A percentile compares a stretch with the other conserved stretches of the same genome.
These are phyloP conservation scores for Ostrea edulis DNA, from an alignment of 1,140 invertebrate genomes.

Conservation along the genomic window DNA sequence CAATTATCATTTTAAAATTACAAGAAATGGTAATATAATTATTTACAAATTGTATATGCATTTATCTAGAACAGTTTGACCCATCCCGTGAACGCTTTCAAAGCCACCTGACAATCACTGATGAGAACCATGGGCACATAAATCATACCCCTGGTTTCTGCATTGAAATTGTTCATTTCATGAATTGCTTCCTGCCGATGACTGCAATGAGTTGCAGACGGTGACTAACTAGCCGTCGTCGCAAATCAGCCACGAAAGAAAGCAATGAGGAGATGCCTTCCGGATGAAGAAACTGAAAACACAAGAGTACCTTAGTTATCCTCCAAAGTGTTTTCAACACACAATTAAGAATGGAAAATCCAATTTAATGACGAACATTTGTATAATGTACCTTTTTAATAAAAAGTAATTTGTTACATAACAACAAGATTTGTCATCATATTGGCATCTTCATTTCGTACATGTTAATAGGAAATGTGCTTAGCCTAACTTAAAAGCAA, in stretches of 20 bases:
- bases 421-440: no score
- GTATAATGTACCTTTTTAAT: no score
- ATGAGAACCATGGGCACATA: constrained; percentile 3
- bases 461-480: no score
- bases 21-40: no score
- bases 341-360: not conserved
- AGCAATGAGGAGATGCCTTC: not conserved
- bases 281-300: constrained; percentile 22
- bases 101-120: not conserved
- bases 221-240: constrained; percentile 3
- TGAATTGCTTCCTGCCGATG: constrained; percentile 6
- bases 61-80: no score
- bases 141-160: not conserved
- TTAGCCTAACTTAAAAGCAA: no score
- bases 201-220: constrained; percentile 5
- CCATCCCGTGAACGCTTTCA: no score
- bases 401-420: no score
- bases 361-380: no score
- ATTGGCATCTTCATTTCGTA: no score
- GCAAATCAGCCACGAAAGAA: not conserved
- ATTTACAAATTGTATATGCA: no score
- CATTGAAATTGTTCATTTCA: constrained; percentile 12
- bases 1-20: no score
- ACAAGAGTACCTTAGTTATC: not conserved
- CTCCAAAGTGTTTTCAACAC: not conserved